phyloP scores from a whole-genome alignment of 2,797 vertebrate species.

The Danio tinwini region DNA sequence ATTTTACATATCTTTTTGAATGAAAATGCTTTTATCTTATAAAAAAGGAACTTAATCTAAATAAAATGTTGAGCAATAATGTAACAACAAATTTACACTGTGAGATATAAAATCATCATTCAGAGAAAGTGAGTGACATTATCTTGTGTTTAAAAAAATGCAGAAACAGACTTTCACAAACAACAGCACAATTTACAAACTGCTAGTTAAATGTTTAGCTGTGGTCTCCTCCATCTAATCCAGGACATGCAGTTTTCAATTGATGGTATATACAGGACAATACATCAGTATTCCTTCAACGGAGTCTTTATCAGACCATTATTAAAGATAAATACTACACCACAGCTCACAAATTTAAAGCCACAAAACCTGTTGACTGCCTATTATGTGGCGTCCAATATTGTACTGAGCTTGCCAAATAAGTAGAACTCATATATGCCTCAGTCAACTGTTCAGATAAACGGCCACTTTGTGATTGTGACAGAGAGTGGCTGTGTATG shows the following conservation, averaged over 20 bases:
- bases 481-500: conserved; percentile 6
- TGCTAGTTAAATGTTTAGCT: background rate
- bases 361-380: conserved; percentile 29
- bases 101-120: background rate
- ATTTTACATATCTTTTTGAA: background rate
- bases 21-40: background rate
- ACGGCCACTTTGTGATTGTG: conserved; percentile 20
- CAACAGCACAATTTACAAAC: background rate
- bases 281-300: conserved; percentile 23
- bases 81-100: background rate
- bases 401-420: conserved; percentile 34
- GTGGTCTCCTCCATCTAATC: background rate
- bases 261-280: conserved; percentile 8
- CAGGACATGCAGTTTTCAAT: conserved; percentile 4
- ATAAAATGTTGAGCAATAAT: background rate
- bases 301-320: background rate
- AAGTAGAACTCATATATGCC: conserved; percentile 20
- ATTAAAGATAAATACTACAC: conserved; percentile 25
- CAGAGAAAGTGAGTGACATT: background rate
- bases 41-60: background rate
- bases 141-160: background rate
- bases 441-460: conserved; percentile 25
- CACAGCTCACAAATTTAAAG: conserved; percentile 21
- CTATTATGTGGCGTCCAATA: conserved; percentile 23
- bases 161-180: background rate